These are phyloP conservation scores for Athetis lepigone DNA, from an alignment of 2,888 invertebrate species.

Conservation along the genomic window DNA sequence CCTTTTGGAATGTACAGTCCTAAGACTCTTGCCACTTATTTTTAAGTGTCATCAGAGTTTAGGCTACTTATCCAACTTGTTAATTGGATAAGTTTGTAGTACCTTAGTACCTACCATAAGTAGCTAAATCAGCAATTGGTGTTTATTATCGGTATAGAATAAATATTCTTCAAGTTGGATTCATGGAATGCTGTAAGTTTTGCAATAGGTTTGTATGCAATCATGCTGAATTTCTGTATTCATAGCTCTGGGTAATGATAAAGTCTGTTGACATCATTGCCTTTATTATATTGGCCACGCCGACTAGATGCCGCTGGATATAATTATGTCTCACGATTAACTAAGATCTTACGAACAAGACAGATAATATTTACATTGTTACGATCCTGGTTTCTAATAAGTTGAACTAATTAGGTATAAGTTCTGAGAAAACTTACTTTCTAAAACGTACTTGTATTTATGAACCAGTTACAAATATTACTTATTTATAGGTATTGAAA, in stretches of 20 bases:
- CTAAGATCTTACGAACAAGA: background rate
- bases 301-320: slow-evolving; percentile 34
- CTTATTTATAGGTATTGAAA: background rate
- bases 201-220: slow-evolving; percentile 17
- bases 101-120: background rate
- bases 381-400: slow-evolving; percentile 3
- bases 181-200: slow-evolving; percentile 24
- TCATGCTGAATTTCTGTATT: slow-evolving; percentile 60
- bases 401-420: background rate
- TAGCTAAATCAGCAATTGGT: background rate
- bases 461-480: background rate
- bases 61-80: no score
- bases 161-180: slow-evolving; percentile 18
- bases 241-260: slow-evolving; percentile 57
- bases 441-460: background rate
- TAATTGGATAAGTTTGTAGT: background rate
- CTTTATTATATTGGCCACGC: slow-evolving; percentile 38
- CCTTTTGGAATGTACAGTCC: no score
- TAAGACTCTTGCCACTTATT: no score
- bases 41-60: no score
- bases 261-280: slow-evolving; percentile 68
- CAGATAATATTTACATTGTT: background rate
- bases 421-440: background rate
- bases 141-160: background rate
- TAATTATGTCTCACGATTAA: slow-evolving; percentile 33